phyloP scores from a whole-genome alignment of 1,140 invertebrate genomes.

The Drosophila navojoa region DNA sequence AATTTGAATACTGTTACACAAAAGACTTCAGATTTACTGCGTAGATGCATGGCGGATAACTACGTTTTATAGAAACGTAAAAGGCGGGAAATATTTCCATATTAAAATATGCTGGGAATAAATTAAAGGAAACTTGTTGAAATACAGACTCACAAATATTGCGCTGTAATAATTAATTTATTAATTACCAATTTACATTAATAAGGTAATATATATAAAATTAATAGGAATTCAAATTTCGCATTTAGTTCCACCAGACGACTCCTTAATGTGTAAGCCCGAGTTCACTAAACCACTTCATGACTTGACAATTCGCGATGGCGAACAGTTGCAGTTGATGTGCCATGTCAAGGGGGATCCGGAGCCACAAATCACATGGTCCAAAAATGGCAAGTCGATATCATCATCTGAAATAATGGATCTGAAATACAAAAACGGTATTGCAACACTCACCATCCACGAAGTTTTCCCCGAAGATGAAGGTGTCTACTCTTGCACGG shows the following conservation, averaged over 20 bases:
- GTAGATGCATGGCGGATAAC: no score
- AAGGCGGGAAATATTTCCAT: no score
- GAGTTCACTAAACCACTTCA: slow-evolving; percentile 90
- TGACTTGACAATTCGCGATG: slow-evolving; percentile 91
- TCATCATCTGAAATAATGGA: slow-evolving; percentile 93
- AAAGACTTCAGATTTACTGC: no score
- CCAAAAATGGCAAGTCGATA: slow-evolving; percentile 90
- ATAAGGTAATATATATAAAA: no score
- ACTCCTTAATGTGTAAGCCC: slow-evolving; percentile 92
- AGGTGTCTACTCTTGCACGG: slow-evolving; percentile 93
- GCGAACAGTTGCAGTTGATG: slow-evolving; percentile 90
- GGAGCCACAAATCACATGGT: slow-evolving; percentile 95
- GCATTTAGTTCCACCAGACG: slow-evolving; percentile 90
- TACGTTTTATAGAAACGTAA: no score
- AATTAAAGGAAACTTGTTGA: no score
- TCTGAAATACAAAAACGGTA: slow-evolving; percentile 94
- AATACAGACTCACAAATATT: no score
- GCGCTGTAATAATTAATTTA: no score
- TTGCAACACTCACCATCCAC: slow-evolving; percentile 93
- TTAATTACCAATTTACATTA: no score
- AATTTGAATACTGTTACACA: no score
- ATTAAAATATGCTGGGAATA: no score
- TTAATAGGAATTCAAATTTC: no score
- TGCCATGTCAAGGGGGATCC: slow-evolving; percentile 94
- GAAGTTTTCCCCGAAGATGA: slow-evolving; percentile 98